Base-by-base conservation (phyloP, 2,888 invertebrate species). In the Lapara coniferarum region DNA sequence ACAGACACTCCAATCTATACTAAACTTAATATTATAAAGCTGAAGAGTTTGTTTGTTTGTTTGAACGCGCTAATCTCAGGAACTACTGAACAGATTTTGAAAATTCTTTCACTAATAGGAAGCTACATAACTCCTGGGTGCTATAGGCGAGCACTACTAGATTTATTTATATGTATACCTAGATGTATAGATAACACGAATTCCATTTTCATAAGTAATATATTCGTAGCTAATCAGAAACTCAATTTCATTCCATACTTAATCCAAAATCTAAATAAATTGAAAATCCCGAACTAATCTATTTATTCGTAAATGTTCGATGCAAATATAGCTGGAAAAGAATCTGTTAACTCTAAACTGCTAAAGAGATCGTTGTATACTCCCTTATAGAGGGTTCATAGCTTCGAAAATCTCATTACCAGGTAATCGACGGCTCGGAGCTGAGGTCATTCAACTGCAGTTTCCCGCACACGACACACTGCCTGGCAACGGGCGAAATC, bases 381-480 rank as follows among this genome's bases (percentile, higher is more conserved):
- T 69, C 74, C 74, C 75, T 75, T 81, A 82, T 81, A 82, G 81
- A 81, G 81, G 81, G 81, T 83, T 87, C 82, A 87, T 80, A 79
- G 81, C 78, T 77, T 73, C 83, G 79, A 84, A 89, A 86, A 89
- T 89, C 85, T 88, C 85, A 84, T 90, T 88, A 87, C 81, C 85
- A 97, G 97, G 95, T 96, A 57, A 95, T 99, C 75, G 97, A 98
- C 85, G 96, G 97, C 0, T 94, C 95, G 19, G 96, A 97, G 81
- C 94, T 99, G 85, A 96, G 96, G 84, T 94, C 95, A 72, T 93
- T 96, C 70, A 96, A 97, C 85, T 95, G 98, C 72, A 95, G 96
- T n/a, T 97, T 97, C 68, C 98, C 98, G 0, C 99, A 99, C 84
- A 99, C 99, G 0, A 94, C 97, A 4, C 99, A 99, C 89, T 99